Conservation (phyloP, 2,113 vertebrate species). For the Oreochromis tanganicae region DNA sequence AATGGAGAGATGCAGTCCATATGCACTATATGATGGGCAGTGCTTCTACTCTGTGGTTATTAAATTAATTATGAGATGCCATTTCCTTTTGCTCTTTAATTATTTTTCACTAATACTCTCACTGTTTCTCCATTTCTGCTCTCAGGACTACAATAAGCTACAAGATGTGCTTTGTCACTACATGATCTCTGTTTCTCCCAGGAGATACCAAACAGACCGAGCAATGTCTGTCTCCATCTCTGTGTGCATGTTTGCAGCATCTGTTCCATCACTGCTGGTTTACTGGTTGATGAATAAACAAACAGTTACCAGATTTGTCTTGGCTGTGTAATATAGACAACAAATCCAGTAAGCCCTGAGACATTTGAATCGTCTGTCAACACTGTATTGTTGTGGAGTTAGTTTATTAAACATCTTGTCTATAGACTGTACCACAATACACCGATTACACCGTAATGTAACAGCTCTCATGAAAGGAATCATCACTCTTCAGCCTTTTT, state of each 20-base stretch:
- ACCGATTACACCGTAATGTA: background rate
- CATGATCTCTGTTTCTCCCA: background rate
- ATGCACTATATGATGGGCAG: background rate
- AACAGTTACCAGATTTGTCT: conserved; percentile 33
- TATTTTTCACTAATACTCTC: background rate
- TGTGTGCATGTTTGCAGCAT: conserved; percentile 16
- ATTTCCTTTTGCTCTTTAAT: background rate
- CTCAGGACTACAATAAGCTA: background rate
- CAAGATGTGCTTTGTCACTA: background rate
- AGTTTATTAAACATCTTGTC: background rate
- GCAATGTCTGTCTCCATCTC: background rate
- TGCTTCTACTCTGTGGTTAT: background rate
- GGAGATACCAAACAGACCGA: background rate
- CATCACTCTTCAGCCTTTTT: background rate
- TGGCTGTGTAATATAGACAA: background rate
- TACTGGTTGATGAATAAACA: conserved; percentile 31
- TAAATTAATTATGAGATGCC: background rate
- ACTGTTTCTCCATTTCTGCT: background rate
- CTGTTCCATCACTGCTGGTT: conserved; percentile 30
- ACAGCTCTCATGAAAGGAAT: background rate
- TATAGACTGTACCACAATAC: background rate
- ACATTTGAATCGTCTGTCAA: conserved; percentile 14
- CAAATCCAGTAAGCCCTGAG: conserved; percentile 11
- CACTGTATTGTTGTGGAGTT: background rate
- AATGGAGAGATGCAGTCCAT: background rate